Conservation (phyloP, 1,140 invertebrate genomes). For the Euwallacea fornicatus region DNA sequence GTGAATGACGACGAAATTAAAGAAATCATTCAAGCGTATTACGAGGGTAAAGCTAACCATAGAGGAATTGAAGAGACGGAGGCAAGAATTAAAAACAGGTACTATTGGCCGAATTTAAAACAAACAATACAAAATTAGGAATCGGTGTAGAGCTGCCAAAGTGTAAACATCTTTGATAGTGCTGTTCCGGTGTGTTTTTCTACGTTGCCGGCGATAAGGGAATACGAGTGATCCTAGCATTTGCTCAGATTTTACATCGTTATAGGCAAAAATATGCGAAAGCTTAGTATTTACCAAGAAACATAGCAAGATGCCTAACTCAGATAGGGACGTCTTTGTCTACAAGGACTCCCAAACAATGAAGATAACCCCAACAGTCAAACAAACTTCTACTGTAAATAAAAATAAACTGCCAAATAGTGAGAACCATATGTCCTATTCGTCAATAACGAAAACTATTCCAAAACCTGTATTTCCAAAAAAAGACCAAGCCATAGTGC, state of each 20-base stretch:
- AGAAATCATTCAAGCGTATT: no score
- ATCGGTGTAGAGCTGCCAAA: not conserved
- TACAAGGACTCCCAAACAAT: conserved; percentile 1
- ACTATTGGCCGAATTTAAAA: no score
- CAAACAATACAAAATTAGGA: no score
- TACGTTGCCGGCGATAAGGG: not conserved
- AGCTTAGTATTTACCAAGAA: not conserved
- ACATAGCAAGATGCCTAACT: not conserved
- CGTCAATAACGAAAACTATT: not conserved
- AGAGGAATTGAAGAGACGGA: no score
- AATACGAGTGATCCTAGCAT: not conserved
- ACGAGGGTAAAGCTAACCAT: no score
- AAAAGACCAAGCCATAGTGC: not conserved
- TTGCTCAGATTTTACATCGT: not conserved
- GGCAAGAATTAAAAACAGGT: no score
- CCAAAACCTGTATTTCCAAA: conserved; percentile 2
- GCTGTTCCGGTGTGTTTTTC: not conserved
- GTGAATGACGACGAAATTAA: no score
- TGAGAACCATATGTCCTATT: not conserved
- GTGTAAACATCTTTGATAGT: not conserved
- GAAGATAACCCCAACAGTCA: not conserved
- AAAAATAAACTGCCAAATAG: not conserved
- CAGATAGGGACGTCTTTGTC: not conserved
- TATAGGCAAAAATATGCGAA: not conserved
- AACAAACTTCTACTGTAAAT: not conserved